Conservation (phyloP, 2,888 invertebrate genomes). For the Macaria notata region DNA sequence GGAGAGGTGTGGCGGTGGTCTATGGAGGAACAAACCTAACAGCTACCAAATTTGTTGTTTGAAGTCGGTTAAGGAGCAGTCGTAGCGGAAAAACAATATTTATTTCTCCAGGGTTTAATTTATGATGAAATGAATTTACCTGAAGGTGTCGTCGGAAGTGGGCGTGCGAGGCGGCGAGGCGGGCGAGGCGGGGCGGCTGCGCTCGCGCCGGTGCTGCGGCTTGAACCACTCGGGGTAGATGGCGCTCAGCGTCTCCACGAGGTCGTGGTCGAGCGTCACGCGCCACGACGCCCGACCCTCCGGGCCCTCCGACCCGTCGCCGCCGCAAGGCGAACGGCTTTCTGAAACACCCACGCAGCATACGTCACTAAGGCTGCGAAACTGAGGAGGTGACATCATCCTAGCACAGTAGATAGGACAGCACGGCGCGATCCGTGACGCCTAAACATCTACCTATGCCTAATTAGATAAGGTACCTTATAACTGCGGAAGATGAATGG, state of each 20-base stretch:
- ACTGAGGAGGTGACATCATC: no score
- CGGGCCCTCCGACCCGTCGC: conserved; percentile 87
- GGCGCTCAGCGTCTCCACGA: conserved; percentile 94
- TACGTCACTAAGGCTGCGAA: conserved; percentile 6
- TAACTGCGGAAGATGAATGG: no score
- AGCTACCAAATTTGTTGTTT: no score
- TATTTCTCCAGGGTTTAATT: no score
- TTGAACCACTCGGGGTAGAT: conserved; percentile 98
- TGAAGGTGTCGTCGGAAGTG: conserved; percentile 71
- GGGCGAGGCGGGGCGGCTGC: conserved; percentile 65
- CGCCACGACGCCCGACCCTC: conserved; percentile 92
- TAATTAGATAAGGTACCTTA: no score
- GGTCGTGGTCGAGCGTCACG: conserved; percentile 95
- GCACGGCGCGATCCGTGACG: no score
- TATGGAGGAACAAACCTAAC: no score
- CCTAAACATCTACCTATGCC: no score
- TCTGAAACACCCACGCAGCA: conserved; percentile 78
- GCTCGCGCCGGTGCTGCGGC: conserved; percentile 72
- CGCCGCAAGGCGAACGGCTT: conserved; percentile 88
- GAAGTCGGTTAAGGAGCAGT: no score
- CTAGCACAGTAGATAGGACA: no score
- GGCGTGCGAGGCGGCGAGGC: conserved; percentile 63
- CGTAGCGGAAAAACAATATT: no score
- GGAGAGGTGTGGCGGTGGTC: no score
- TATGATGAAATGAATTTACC: conserved; percentile 39